Percentiles rank a stretch among this genome's conserved stretches.
phyloP scores from a whole-genome alignment of 2,113 vertebrate species.

The Peromyscus leucopus region DNA sequence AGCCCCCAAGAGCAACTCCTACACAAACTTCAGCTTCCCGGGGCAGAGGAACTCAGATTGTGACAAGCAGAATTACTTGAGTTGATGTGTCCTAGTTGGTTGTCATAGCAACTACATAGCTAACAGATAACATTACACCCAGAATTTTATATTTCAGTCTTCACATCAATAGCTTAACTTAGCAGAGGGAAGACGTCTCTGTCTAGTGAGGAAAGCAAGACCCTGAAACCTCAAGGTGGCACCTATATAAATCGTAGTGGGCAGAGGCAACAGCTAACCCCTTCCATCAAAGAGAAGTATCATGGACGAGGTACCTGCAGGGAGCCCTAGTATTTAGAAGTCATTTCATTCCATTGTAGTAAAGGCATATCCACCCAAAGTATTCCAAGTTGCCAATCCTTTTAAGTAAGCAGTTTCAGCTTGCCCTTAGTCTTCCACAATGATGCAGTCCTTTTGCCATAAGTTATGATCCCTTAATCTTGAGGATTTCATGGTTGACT shows the following conservation, averaged over 20 bases:
- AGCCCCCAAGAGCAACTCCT: not conserved
- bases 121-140: not conserved
- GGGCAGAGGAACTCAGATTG: not conserved
- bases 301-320: not conserved
- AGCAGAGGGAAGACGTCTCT: not conserved
- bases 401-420: not conserved
- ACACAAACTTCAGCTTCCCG: not conserved
- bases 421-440: not conserved
- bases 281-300: not conserved
- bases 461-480: not conserved
- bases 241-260: not conserved
- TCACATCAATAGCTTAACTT: not conserved
- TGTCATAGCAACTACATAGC: not conserved
- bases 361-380: not conserved
- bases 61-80: not conserved
- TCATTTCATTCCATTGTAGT: not conserved
- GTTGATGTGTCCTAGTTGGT: not conserved
- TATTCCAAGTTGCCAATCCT: not conserved
- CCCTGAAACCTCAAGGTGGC: not conserved
- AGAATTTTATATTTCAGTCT: constrained; percentile 21
- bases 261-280: not conserved
- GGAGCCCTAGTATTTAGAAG: not conserved
- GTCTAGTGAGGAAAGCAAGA: not conserved
- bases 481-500: not conserved
- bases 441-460: not conserved